These are phyloP conservation scores for Poeciliopsis presidionis DNA, from an alignment of 2,797 vertebrate genomes.

Conservation along the genomic window DNA sequence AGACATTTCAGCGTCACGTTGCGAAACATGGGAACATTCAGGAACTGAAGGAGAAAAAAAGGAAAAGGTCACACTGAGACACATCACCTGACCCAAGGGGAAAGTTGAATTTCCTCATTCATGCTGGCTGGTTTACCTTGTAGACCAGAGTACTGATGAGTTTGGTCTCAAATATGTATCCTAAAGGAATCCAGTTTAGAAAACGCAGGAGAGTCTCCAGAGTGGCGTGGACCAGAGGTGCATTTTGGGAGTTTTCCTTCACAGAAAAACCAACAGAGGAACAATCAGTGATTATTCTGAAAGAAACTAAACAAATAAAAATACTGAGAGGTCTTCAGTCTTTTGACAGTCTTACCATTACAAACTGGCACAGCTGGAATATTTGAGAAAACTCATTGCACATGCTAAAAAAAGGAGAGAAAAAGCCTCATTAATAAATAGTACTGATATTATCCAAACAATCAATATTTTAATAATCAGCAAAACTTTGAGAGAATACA, in stretches of 20 bases:
- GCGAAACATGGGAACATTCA: constrained; percentile 99
- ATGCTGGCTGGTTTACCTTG: constrained; percentile 42
- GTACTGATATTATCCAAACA: background rate
- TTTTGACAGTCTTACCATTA: constrained; percentile 84
- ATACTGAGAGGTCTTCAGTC: background rate
- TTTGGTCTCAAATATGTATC: constrained; percentile 98
- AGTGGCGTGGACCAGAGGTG: constrained; percentile 95
- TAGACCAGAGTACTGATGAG: constrained; percentile 93
- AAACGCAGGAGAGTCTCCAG: constrained; percentile 96
- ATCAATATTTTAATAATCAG: background rate
- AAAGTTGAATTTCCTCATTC: background rate
- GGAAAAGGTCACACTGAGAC: background rate
- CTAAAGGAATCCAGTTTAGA: constrained; percentile 98
- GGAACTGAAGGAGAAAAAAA: constrained; percentile 79
- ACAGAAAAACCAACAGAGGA: background rate
- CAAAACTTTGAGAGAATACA: background rate
- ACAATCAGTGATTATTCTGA: background rate
- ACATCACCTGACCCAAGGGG: background rate
- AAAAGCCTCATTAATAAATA: background rate
- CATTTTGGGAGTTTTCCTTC: constrained; percentile 98
- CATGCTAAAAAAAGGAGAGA: constrained; percentile 83
- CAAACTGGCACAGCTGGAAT: constrained; percentile 98
- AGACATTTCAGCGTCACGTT: constrained; percentile 98
- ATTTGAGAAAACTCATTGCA: constrained; percentile 99
- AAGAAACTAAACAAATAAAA: background rate